phyloP scores from a whole-genome alignment of 2,888 invertebrate species.

The Cotesia congregata region DNA sequence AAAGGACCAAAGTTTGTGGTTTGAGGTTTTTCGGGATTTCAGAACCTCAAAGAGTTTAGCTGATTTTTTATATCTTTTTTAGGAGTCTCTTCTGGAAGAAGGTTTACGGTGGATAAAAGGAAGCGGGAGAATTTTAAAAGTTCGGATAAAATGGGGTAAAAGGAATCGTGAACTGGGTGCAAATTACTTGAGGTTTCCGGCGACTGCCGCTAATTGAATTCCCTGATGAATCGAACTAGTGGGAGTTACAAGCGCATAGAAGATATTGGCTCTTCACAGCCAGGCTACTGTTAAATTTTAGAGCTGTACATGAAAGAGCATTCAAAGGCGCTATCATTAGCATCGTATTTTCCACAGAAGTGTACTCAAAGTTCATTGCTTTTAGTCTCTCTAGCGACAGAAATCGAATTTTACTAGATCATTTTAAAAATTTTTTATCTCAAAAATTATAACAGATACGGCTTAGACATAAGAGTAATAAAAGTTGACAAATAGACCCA shows the following conservation, averaged over 20 bases:
- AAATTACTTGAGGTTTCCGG: conserved; percentile 68
- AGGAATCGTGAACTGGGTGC: conserved; percentile 43
- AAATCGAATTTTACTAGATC: too few relatives aligned
- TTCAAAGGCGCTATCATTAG: too few relatives aligned
- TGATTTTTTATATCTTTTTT: not conserved
- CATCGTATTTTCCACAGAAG: too few relatives aligned
- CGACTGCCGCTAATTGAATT: conserved; percentile 68
- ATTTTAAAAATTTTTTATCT: too few relatives aligned
- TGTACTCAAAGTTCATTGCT: too few relatives aligned
- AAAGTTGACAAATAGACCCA: too few relatives aligned
- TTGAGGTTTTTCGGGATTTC: conserved; percentile 5
- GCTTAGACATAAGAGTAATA: too few relatives aligned
- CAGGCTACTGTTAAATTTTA: not conserved
- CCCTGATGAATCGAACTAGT: conserved; percentile 65
- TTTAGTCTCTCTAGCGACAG: too few relatives aligned
- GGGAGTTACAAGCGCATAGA: not conserved
- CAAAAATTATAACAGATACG: too few relatives aligned
- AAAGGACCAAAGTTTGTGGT: conserved; percentile 9
- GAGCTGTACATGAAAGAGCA: not conserved
- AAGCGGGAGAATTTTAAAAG: conserved; percentile 14
- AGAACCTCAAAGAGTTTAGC: not conserved
- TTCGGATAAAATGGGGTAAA: conserved; percentile 18
- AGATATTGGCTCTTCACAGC: conserved; percentile 5
- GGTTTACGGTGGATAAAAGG: not conserved
- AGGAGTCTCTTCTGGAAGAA: not conserved